Conservation (phyloP, 2,888 invertebrate species). For the Hyalella azteca region DNA sequence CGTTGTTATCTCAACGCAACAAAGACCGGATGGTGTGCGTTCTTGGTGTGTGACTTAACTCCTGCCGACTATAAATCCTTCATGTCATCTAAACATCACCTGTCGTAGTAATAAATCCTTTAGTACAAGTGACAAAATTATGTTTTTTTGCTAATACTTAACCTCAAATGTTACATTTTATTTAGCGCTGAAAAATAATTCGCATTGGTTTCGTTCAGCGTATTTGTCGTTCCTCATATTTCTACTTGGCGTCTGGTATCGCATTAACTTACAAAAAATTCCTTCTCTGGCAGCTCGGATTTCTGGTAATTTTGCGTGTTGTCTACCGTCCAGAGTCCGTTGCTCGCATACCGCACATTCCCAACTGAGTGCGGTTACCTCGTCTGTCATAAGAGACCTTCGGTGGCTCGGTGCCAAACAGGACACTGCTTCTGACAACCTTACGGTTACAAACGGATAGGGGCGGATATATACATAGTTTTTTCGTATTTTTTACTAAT, state of each 20-base stretch:
- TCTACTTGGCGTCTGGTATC: neutral
- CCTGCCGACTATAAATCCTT: too few species aligned
- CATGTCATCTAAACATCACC: too few species aligned
- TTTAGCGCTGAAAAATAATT: neutral
- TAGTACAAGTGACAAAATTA: too few species aligned
- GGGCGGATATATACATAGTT: neutral
- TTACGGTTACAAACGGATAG: neutral
- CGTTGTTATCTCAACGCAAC: too few species aligned
- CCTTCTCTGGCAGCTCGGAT: neutral
- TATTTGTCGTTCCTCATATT: neutral
- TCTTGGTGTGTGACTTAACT: too few species aligned
- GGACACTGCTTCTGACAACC: neutral
- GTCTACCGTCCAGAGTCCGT: too few species aligned
- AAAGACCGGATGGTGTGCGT: too few species aligned
- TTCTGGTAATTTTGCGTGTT: too few species aligned
- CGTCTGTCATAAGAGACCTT: neutral
- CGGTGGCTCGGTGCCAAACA: neutral
- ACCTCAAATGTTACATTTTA: neutral
- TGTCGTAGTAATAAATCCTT: too few species aligned
- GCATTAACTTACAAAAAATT: neutral
- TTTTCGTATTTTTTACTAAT: neutral
- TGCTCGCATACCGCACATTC: neutral
- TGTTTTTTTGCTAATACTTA: neutral
- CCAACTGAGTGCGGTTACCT: neutral
- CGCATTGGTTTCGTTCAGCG: neutral